Evolutionary conservation across 1,140 invertebrate genomes (phyloP), one percentile per base, ranked within the genome.

Genomic region (Lasioglossum baleicum): DNA sequence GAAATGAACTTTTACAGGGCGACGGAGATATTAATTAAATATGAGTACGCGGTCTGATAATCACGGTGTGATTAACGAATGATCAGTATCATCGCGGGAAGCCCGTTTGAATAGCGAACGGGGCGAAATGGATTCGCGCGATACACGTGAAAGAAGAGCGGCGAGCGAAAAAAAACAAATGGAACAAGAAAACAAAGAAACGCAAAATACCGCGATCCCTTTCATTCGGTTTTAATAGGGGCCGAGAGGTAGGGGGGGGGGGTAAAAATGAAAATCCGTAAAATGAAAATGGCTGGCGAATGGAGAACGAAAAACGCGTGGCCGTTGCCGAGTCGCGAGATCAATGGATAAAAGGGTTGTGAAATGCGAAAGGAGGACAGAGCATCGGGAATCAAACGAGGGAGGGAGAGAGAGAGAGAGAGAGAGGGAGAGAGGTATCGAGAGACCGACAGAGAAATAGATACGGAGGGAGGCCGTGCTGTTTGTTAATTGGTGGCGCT

Each of bases 401-500:
- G 10, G 58, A 20, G 4, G 7, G 44, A 40, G 35, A 66, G 42
- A 44, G 40, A n/a, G 17, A 8, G 44, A 17, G 48, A 64, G 44
- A 64, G 61, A 22, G 40, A 64, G 22, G 8, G 58, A 13, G 7
- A 10, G 44, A 48, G 11, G 44, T 11, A 53, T 20, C 17, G 15
- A 17, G 13, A 20, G 51, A 73, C 20, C 22, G 22, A 53, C 66
- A 74, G 71, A 63, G 70, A 58, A 58, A 58, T 58, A 58, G 56
- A n/a, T 58, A 58, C n/a, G 73, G 58, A 31, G 64, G 22, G 15
- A 48, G 66, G 20, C 42, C 58, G 69, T 68, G 82, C 74, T 75
- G 82, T 75, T 77, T 81, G 80, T 83, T 90, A 90, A 90, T 90
- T 90, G 89, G 89, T 84, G 75, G 76, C 72, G 82, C 82, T 90